Evolutionary conservation across 2,888 invertebrate genomes (phyloP), one percentile per base, ranked within the genome.

Genomic region (Pollenia labialis): DNA sequence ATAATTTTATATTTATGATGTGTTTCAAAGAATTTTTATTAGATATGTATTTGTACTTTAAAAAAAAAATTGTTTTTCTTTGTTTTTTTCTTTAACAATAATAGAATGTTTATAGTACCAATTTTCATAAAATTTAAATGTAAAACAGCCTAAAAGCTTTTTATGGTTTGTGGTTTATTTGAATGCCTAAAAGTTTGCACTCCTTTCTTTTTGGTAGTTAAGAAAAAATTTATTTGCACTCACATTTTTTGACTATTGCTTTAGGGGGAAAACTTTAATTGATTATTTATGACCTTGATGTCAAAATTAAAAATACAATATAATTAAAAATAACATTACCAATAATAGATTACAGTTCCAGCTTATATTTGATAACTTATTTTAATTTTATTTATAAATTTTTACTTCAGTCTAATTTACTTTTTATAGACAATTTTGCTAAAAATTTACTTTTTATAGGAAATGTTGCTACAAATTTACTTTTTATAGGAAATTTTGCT

Each of bases 11-110:
- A 44, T 14, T n/a, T 64, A 71, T 48, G 44, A 62, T 71, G 69
- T 71, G 54, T 64, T 76, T 83, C 71, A 50, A 62, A 0, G 40
- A 23, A 71, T 56, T 77, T 83, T 83, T 72, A 77, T 83, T 72
- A 44, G 12, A 50, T 83, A 42, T 83, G 77, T 77, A 77, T 83
- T 76, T 56, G 42, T 72, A 58, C 44, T 48, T 66, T 14, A 42
- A 58, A 42, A 83, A 74, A 56, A 77, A 68, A 40, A 3, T 23
- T 32, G 48, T 23, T 68, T n/a, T 14, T 79, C 50, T 69, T 69
- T 69, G 10, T 32, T 46, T 4, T 16, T 48, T 69, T 50, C 40
- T 56, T 18, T 7, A 42, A 58, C 69, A 42, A 11, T 50, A 40
- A 66, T 46, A 40, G 9, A 1, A 11, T 40, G 16, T 32, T 32